A percentile compares a stretch with the other conserved stretches of the same genome.
Conservation (phyloP, 2,113 vertebrate genomes). For the Mormyrus iriodes region DNA sequence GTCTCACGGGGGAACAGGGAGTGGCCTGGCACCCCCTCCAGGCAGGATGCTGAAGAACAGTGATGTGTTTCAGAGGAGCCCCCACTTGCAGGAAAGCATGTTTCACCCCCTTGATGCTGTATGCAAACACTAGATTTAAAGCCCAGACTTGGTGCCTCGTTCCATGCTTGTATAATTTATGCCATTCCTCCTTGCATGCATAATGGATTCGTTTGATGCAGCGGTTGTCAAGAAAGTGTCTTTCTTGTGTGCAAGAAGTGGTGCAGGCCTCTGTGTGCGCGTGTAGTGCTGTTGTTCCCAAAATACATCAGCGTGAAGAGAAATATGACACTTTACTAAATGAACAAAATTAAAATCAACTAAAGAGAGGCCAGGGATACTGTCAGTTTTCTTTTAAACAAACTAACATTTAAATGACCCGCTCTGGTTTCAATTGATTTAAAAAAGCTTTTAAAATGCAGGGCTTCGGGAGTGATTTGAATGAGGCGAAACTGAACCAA, state of each 20-base stretch:
- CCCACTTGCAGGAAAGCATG: background rate
- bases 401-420: background rate
- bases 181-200: slow-evolving; percentile 14
- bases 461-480: background rate
- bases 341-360: background rate
- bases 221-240: slow-evolving; percentile 14
- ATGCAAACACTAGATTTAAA: slow-evolving; percentile 8
- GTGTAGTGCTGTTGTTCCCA: background rate
- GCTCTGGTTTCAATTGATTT: background rate
- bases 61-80: background rate
- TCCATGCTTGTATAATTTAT: slow-evolving; percentile 15
- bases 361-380: background rate
- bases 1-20: background rate
- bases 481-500: background rate
- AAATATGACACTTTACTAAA: background rate
- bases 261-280: background rate
- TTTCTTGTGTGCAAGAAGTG: background rate
- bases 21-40: background rate
- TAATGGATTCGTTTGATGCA: slow-evolving; percentile 26
- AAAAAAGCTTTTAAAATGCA: background rate
- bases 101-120: background rate
- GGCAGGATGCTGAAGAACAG: background rate
- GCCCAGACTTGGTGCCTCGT: slow-evolving; percentile 11
- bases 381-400: background rate
- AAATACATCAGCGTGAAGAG: background rate